These are phyloP conservation scores for Epinotia demarniana DNA, from an alignment of 2,888 invertebrate genomes.

Conservation along the genomic window DNA sequence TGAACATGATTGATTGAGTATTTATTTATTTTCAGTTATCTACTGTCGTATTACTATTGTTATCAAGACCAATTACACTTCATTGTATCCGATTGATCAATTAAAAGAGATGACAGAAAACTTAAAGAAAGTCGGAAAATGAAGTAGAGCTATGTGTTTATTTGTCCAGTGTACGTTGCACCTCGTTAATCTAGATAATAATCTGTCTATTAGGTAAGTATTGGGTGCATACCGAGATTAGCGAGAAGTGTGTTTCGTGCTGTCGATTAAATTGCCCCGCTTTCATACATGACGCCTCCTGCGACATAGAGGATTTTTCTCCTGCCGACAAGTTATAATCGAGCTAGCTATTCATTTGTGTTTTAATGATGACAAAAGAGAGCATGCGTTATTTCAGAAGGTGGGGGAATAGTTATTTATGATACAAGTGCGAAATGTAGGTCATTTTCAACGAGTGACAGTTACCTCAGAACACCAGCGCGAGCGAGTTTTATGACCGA, in stretches of 20 bases:
- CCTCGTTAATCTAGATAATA: conserved; percentile 28
- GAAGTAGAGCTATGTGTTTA: conserved; percentile 7
- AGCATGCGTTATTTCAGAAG: too few species aligned
- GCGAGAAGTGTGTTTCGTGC: neutral
- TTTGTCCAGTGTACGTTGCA: conserved; percentile 15
- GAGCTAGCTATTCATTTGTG: neutral
- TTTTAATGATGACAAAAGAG: too few species aligned
- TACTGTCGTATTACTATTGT: too few species aligned
- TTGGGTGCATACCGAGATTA: conserved; percentile 15
- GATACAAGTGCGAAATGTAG: too few species aligned
- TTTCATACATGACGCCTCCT: conserved; percentile 10
- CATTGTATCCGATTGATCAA: neutral
- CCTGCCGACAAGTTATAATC: conserved; percentile 4
- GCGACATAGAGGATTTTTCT: conserved; percentile 22
- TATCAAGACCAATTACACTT: too few species aligned
- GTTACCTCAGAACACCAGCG: too few species aligned
- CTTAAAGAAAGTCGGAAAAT: neutral
- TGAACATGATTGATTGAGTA: too few species aligned
- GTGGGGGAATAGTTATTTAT: too few species aligned
- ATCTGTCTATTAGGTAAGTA: conserved; percentile 2
- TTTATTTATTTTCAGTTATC: too few species aligned
- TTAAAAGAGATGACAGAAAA: conserved; percentile 7
- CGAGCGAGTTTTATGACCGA: too few species aligned
- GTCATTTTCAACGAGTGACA: too few species aligned
- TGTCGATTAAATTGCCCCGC: conserved; percentile 15